These are phyloP conservation scores for Leucoraja erinaceus DNA, from an alignment of 2,113 vertebrate species.

Conservation along the genomic window DNA sequence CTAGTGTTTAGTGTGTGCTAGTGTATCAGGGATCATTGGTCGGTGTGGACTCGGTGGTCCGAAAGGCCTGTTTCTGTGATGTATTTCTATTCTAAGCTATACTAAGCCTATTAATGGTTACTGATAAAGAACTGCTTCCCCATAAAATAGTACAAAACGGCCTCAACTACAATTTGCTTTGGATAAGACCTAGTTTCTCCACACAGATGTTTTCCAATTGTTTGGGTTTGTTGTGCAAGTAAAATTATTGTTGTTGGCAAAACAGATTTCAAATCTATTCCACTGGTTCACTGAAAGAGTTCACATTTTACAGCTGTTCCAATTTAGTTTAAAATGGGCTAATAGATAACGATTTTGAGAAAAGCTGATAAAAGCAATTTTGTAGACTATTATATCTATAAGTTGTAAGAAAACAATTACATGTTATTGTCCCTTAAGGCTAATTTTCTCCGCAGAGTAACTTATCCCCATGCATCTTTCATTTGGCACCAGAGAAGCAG, in stretches of 20 bases:
- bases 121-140: neutral
- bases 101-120: neutral
- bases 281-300: neutral
- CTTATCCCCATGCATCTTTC: neutral
- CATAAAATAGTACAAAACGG: neutral
- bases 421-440: neutral
- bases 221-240: neutral
- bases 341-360: neutral
- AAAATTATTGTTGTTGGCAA: neutral
- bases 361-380: neutral
- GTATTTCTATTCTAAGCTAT: too few species aligned
- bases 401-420: neutral
- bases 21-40: too few species aligned
- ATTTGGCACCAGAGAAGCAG: neutral
- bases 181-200: neutral
- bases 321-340: neutral
- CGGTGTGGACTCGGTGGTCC: too few species aligned
- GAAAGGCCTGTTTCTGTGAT: too few species aligned
- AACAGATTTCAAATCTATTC: neutral
- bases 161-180: neutral
- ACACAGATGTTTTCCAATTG: neutral
- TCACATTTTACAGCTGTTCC: neutral
- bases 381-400: neutral
- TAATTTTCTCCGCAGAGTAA: neutral
- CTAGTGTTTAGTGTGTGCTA: too few species aligned